Evolutionary conservation across 2,797 vertebrate genomes (phyloP).

Genomic region (Selene dorsalis): DNA sequence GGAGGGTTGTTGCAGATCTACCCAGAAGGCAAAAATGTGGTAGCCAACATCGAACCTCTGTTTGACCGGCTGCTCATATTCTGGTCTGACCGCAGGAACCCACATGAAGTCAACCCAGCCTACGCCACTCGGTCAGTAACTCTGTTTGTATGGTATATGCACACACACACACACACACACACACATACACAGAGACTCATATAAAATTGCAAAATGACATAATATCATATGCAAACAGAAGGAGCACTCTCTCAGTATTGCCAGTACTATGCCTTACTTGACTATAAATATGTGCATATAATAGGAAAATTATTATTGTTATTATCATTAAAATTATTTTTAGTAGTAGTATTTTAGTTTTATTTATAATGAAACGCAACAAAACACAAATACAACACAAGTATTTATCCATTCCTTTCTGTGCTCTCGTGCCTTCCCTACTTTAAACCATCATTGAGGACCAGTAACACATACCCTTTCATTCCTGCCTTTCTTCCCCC

Average conservation of each 20-base stretch:
- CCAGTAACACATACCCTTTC: conserved; percentile 5
- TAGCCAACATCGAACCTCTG: conserved; percentile 90
- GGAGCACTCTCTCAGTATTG: not conserved
- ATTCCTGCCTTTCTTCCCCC: conserved; percentile 5
- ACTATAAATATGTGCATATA: not conserved
- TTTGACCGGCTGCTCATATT: conserved; percentile 91
- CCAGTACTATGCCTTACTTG: not conserved
- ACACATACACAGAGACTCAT: not conserved
- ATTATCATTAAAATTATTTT: not conserved
- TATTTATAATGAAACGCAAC: not conserved
- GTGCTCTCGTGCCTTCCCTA: not conserved
- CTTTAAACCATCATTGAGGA: not conserved
- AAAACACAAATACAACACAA: not conserved
- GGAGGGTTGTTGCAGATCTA: conserved; percentile 92
- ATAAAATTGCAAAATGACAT: not conserved
- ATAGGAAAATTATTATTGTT: not conserved
- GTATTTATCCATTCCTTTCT: not conserved
- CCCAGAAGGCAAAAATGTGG: conserved; percentile 89
- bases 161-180: not conserved
- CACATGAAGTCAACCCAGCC: conserved; percentile 93
- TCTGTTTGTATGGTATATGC: not conserved
- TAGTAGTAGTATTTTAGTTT: too few species aligned
- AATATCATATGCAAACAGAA: not conserved
- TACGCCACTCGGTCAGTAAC: conserved; percentile 88
- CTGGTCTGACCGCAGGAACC: conserved; percentile 95